phyloP scores from a whole-genome alignment of 1,140 invertebrate species.

The Rhagoletis zephyria region DNA sequence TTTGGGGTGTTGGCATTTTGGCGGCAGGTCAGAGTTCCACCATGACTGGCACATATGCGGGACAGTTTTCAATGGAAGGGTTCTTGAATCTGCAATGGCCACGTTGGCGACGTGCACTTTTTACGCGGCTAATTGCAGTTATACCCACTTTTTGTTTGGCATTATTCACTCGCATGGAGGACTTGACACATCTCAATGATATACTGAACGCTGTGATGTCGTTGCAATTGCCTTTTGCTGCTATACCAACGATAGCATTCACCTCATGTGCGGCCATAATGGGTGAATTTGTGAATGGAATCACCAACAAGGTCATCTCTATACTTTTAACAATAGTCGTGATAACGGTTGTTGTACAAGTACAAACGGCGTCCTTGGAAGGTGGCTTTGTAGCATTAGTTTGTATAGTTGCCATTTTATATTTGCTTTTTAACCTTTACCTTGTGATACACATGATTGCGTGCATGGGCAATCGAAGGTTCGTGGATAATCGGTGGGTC shows the following conservation, averaged over 20 bases:
- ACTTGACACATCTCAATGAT: slow-evolving; percentile 90
- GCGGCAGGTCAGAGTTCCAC: slow-evolving; percentile 93
- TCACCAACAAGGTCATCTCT: slow-evolving; percentile 80
- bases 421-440: slow-evolving; percentile 82
- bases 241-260: slow-evolving; percentile 90
- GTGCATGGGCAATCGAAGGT: slow-evolving; percentile 77
- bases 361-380: slow-evolving; percentile 75
- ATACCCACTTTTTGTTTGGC: slow-evolving; percentile 86
- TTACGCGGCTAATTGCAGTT: slow-evolving; percentile 91
- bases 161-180: slow-evolving; percentile 81
- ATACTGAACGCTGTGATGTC: slow-evolving; percentile 92
- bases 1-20: slow-evolving; percentile 92
- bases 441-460: slow-evolving; percentile 81
- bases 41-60: slow-evolving; percentile 88
- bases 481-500: slow-evolving; percentile 70
- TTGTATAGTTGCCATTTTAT: slow-evolving; percentile 78
- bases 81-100: slow-evolving; percentile 92
- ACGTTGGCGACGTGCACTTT: slow-evolving; percentile 88
- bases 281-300: slow-evolving; percentile 86
- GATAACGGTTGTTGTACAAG: slow-evolving; percentile 80
- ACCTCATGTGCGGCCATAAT: slow-evolving; percentile 86
- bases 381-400: slow-evolving; percentile 76
- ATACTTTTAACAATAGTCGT: slow-evolving; percentile 81
- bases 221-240: slow-evolving; percentile 87
- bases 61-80: slow-evolving; percentile 88